These are phyloP conservation scores for Lepetodrilus schrolli DNA, from an alignment of 2,888 invertebrate species.

Conservation along the genomic window DNA sequence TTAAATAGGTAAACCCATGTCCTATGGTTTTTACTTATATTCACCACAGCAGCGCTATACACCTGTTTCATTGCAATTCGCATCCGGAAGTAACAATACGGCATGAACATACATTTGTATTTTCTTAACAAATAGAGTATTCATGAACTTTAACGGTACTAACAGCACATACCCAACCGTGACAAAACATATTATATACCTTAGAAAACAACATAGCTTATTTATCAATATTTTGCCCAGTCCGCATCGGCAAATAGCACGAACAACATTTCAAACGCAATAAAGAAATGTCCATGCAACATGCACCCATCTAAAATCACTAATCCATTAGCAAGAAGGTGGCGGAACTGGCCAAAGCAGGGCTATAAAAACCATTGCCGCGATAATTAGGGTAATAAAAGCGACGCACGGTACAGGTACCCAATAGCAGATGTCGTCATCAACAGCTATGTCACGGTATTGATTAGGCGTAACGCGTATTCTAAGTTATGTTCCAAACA, in stretches of 20 bases:
- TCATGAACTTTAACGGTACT: too few species aligned
- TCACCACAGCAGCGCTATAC: too few species aligned
- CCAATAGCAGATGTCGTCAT: conserved; percentile 5
- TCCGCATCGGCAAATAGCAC: background rate
- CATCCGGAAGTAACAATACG: too few species aligned
- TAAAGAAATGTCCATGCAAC: background rate
- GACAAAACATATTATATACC: too few species aligned
- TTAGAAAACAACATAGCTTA: too few species aligned
- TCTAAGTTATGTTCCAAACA: background rate
- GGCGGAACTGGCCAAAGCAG: background rate
- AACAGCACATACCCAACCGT: too few species aligned
- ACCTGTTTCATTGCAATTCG: too few species aligned
- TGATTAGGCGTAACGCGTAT: conserved; percentile 1
- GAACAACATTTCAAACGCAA: background rate
- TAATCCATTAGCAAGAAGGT: conserved; percentile 2
- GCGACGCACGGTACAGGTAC: background rate
- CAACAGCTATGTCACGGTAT: background rate
- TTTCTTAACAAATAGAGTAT: too few species aligned
- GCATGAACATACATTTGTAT: too few species aligned
- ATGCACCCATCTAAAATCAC: background rate
- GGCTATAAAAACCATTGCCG: background rate
- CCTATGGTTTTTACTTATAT: too few species aligned
- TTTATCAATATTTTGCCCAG: too few species aligned
- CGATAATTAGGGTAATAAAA: conserved; percentile 13
- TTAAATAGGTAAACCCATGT: too few species aligned